These are phyloP conservation scores for Didymodactylos carnosus DNA, from an alignment of 2,888 invertebrate species.

Conservation along the genomic window DNA sequence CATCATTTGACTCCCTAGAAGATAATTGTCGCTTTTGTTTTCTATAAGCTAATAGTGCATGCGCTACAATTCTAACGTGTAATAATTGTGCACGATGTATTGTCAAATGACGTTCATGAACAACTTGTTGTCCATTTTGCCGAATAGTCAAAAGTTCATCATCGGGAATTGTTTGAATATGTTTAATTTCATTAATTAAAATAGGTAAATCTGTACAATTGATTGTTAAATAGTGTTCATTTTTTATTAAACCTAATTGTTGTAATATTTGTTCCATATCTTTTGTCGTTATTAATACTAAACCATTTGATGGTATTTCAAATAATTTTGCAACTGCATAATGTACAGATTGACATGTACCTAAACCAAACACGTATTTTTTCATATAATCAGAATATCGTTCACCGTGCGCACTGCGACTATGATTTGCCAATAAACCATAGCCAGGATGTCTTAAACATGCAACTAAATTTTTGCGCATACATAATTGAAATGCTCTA, in stretches of 20 bases:
- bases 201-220: not conserved
- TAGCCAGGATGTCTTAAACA: not conserved
- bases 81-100: not conserved
- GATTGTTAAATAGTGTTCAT: not conserved
- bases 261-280: not conserved
- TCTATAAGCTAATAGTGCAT: not conserved
- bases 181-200: not conserved
- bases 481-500: not conserved
- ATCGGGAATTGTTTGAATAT: not conserved
- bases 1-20: too few species aligned
- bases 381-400: not conserved
- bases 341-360: not conserved
- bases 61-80: not conserved
- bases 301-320: not conserved
- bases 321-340: constrained; percentile 1
- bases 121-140: not conserved
- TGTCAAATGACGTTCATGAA: not conserved
- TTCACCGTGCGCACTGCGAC: not conserved
- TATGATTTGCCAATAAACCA: not conserved
- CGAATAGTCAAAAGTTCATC: not conserved
- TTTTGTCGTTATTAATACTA: not conserved
- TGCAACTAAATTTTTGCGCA: not conserved
- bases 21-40: too few species aligned
- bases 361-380: not conserved
- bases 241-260: not conserved